Evolutionary conservation across 2,797 vertebrate species (phyloP), one percentile per base, ranked within the genome.

Genomic region (Rhodeus uyekii): DNA sequence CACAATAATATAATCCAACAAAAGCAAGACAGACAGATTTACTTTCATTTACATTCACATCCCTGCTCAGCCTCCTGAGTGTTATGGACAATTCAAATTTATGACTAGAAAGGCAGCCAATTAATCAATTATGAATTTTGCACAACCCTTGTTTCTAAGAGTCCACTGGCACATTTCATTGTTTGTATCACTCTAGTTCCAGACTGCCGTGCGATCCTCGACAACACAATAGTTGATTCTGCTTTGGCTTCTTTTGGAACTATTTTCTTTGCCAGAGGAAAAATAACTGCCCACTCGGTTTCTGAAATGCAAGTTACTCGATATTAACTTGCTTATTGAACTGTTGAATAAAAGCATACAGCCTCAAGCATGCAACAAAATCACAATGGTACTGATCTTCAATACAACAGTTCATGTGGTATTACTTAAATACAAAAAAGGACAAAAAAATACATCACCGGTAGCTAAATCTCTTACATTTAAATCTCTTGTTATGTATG

Each of bases 151-250:
- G 4, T 48, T n/a, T 72, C 8, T 50, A 34, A 6, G 46, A 73
- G 13, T 53, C 10, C 29, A n/a, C 68, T 71, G 68, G 27, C 68
- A 13, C 18, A 19, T 48, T 48, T 71, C 27, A 68, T 18, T 32
- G 68, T 71, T 42, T 50, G 46, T 10, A n/a, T 53, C 29, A 8
- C 29, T 73, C 1, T 27, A 73, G 19, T 53, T 73, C 46, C 69
- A 53, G 32, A 73, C 46, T 36, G 29, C 69, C 1, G 12, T 50
- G 27, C 1, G 12, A 36, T 36, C 29, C 32, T 36, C 19, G n/a
- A 53, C 29, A 73, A 36, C 69, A 73, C 29, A 36, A 73, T 14
- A 53, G 46, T n/a, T 50, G 46, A 36, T 72, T 34, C 46, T 72
- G 19, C 46, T 72, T 72, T n/a, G 46, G 46, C 29, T 53, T 73